phyloP scores from a whole-genome alignment of 2,797 vertebrate genomes.

The Pristis pectinata region DNA sequence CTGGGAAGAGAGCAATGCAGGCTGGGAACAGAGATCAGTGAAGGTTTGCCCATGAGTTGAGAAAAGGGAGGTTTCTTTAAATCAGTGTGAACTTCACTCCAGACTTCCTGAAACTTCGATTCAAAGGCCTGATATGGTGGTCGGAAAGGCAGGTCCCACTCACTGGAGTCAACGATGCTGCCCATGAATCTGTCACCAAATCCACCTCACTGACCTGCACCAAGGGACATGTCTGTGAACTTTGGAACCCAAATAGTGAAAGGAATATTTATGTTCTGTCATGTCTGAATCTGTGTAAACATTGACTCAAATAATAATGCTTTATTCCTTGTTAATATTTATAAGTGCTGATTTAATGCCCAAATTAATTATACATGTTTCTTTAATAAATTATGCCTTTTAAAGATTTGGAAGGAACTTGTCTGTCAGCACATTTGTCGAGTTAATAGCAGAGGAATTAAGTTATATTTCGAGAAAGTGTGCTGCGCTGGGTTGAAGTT shows the following conservation, averaged over 20 bases:
- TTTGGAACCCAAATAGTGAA: not conserved
- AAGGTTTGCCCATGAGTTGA: not conserved
- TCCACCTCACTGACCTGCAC: not conserved
- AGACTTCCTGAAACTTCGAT: not conserved
- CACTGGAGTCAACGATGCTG: too few relatives aligned
- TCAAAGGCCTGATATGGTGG: too few relatives aligned
- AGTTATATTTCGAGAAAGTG: not conserved
- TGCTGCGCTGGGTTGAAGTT: too few relatives aligned
- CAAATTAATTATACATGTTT: conserved; percentile 29
- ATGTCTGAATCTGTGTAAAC: not conserved
- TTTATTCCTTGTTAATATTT: conserved; percentile 23
- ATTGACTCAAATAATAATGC: conserved; percentile 17
- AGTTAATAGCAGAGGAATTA: not conserved
- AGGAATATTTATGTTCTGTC: not conserved
- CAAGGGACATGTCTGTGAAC: not conserved
- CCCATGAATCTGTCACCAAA: too few relatives aligned
- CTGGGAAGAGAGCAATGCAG: not conserved
- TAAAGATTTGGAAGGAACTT: not conserved
- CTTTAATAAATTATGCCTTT: conserved; percentile 33
- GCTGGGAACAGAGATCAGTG: not conserved
- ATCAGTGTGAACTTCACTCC: not conserved
- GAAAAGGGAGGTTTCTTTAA: too few relatives aligned
- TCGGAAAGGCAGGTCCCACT: too few relatives aligned
- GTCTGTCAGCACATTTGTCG: not conserved
- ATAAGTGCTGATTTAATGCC: not conserved